Base-by-base conservation (phyloP, 2,888 invertebrate species). In the Rhamphomyia laevipes region DNA sequence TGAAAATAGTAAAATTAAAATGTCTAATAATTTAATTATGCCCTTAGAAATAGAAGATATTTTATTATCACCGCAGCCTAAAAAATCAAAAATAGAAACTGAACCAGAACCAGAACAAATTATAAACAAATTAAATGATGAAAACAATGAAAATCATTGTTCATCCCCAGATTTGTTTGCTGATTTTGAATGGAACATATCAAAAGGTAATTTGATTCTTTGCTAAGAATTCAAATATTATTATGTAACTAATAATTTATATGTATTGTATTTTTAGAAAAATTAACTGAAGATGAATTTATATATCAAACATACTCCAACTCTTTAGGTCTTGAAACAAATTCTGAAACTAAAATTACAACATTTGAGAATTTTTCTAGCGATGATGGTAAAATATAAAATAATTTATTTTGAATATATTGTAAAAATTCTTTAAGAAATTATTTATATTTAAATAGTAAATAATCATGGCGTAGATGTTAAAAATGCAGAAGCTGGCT, bases 91-190 rank as follows among this genome's bases (percentile, higher is more conserved):
- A 40, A 13, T 40, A 18, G 40, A 40, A 40, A 40, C 12, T 12
- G 18, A 21, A 18, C 6, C n/a, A n/a, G 5, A 46, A 23, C 10
- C 47, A 41, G 45, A 27, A 45, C 10, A n/a, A 48, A 49, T 21
- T 21, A 21, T n/a, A n/a, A n/a, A n/a, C n/a, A n/a, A 21, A 27
- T 27, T 7, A 27, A 27, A 27, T 9, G 7, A 27, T 9, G 6
- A 5, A 21, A 5, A 21, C 4, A 21, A 21, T 27, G 7, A 9
- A 27, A n/a, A 2, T 27, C 2, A 7, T 27, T 4, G 23, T 7
- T 56, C 52, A 6, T 68, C 68, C 0, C 69, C 68, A 3, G 69
- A 69, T 58, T 57, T 68, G 38, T 68, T 68, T 53, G 66, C 62
- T 6, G 67, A 66, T 44, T 67, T 64, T 3, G 69, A 67, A 52